Base-by-base conservation (phyloP, 2,797 vertebrate genomes). In the Aulostomus chinensis region DNA sequence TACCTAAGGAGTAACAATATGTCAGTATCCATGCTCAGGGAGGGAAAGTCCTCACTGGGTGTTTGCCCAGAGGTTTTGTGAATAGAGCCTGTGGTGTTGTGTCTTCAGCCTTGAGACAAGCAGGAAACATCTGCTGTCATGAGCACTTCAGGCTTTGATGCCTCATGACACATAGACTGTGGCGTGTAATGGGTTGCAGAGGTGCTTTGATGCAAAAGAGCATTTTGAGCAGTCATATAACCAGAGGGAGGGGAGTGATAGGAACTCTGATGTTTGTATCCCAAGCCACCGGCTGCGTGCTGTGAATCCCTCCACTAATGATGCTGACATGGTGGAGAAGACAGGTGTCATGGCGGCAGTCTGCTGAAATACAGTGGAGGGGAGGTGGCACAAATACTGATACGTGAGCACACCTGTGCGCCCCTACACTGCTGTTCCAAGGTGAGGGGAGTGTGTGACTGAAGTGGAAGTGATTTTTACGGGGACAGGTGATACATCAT, bases 401-500 rank as follows among this genome's bases (percentile, higher is more conserved):
- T 86, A 84, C 79, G 84, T 67, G 79, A 70, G 68, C 80, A 81
- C 85, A 89, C 85, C 86, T 88, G 86, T 81, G 81, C 73, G 72
- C 71, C 53, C 43, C 66, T 66, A 69, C 65, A 46, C 67, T 12
- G 16, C 73, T 49, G 64, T 43, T 82, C 65, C 80, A 84, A 88
- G 76, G 83, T 86, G 86, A 73, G 55, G 40, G 54, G 73, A 42
- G 52, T 3, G 37, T 22, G 60, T 84, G 80, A 84, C 73, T 73
- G 79, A 84, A 75, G 67, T 21, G 52, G 28, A 33, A 73, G 77
- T 69, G 81, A 81, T 82, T 84, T 80, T 59, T 73, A 63, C 83
- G 85, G 63, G 71, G 89, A 89, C 88, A 88, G 88, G 87, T 58
- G 85, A 90, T 91, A 83, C 85, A 89, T 90, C 89, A 89, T 88